Evolutionary conservation across 1,140 invertebrate species (phyloP).

Genomic region (Tribolium madens): DNA sequence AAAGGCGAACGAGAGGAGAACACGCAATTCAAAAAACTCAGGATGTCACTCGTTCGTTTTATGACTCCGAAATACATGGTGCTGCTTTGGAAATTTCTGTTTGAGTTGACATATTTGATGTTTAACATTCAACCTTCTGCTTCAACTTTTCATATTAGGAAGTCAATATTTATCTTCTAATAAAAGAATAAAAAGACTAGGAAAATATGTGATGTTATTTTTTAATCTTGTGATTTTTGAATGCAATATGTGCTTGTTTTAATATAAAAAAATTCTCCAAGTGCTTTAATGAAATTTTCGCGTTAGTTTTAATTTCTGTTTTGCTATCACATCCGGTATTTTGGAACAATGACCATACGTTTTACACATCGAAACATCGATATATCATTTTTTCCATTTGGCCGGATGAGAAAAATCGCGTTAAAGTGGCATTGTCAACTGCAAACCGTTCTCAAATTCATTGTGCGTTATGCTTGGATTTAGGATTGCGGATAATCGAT

Average conservation of each 20-base stretch:
- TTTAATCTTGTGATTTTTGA: background rate
- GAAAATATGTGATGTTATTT: background rate
- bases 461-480: background rate
- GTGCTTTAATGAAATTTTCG: too few relatives aligned
- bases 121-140: constrained; percentile 2
- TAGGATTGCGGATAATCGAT: background rate
- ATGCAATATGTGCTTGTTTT: too few relatives aligned
- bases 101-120: constrained; percentile 6
- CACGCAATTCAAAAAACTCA: constrained; percentile 31
- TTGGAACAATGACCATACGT: background rate
- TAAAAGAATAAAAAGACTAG: background rate
- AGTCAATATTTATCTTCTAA: background rate
- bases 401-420: background rate
- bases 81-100: constrained; percentile 12
- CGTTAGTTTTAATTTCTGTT: too few relatives aligned
- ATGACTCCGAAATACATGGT: constrained; percentile 8
- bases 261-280: background rate
- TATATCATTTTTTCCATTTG: background rate
- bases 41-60: constrained; percentile 24
- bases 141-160: background rate
- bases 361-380: background rate
- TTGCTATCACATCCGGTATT: background rate
- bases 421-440: background rate
- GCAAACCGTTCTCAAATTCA: background rate
- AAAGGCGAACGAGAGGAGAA: constrained; percentile 25